Evolutionary conservation across 2,797 vertebrate species (phyloP).

Genomic region (Lycodopsis pacificus): DNA sequence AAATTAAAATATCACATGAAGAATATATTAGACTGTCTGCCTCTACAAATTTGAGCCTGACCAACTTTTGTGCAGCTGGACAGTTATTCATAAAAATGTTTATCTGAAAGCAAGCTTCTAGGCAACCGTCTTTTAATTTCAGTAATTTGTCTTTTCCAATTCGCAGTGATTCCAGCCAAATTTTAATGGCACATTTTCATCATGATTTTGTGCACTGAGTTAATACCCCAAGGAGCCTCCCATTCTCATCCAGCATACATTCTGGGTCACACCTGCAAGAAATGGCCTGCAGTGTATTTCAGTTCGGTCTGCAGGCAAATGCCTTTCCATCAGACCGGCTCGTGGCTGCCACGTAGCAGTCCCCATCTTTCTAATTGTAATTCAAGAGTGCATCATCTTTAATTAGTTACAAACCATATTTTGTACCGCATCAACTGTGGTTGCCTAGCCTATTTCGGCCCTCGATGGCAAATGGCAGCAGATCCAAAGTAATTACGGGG

Average conservation of each 20-base stretch:
- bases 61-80: conserved; percentile 16
- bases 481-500: conserved; percentile 65
- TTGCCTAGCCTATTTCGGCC: conserved; percentile 51
- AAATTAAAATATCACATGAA: conserved; percentile 5
- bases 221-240: conserved; percentile 46
- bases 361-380: conserved; percentile 75
- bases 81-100: neutral
- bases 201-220: conserved; percentile 48
- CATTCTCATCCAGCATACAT: conserved; percentile 62
- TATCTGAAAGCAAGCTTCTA: conserved; percentile 7
- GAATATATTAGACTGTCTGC: neutral
- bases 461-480: conserved; percentile 50
- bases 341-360: conserved; percentile 52
- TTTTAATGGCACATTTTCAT: conserved; percentile 67
- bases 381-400: conserved; percentile 74
- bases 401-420: conserved; percentile 77
- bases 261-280: conserved; percentile 76
- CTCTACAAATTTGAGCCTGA: conserved; percentile 4
- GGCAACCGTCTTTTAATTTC: conserved; percentile 24
- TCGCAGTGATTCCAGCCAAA: conserved; percentile 51
- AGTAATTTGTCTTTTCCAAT: conserved; percentile 17
- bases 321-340: conserved; percentile 45
- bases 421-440: conserved; percentile 62
- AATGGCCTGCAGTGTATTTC: conserved; percentile 46
- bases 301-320: conserved; percentile 40